Base-by-base conservation (phyloP, 2,113 vertebrate genomes). In the Lonchura striata region DNA sequence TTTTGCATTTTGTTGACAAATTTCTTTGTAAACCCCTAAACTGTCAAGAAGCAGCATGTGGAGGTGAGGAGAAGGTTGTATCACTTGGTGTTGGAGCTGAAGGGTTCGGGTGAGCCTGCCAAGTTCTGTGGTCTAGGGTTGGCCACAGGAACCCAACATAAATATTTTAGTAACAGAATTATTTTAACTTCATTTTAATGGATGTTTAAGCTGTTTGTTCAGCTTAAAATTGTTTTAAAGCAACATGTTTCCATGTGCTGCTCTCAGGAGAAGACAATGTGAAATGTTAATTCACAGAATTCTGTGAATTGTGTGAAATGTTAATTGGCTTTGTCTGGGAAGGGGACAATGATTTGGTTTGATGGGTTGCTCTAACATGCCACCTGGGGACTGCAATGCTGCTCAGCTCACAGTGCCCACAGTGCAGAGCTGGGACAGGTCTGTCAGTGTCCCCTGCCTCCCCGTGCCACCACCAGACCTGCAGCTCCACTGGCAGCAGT, bases 121-220 rank as follows among this genome's bases (percentile, higher is more conserved):
- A 82, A 82, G 81, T 68, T 82, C 82, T 75, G 65, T 33, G 10
- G 12, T 61, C 80, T 59, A 3, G 17, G 35, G 7, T 46, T 54
- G 52, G 88, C 82, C 74, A 75, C 83, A 37, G 65, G 21, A 94
- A 80, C 80, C 71, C 6, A 15, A 74, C 82, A 53, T 60, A 86
- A 95, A 70, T 92, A 86, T 83, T 92, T 92, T 44, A 87, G 74
- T 63, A 78, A 78, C 39, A 68, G 69, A 89, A 81, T 87, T 84
- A 82, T 89, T 92, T 86, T 86, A 74, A 63, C 76, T 83, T 84
- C 31, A 23, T 88, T 86, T 83, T 91, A 74, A 86, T 76, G 63
- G 74, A 53, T 56, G 21, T 68, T 94, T 84, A 76, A 78, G 63
- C 44, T 53, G 68, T 65, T 94, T 86, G 33, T 71, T 96, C 69